These are phyloP conservation scores for Ormyrus thymus DNA, from an alignment of 2,888 invertebrate species.

Conservation along the genomic window DNA sequence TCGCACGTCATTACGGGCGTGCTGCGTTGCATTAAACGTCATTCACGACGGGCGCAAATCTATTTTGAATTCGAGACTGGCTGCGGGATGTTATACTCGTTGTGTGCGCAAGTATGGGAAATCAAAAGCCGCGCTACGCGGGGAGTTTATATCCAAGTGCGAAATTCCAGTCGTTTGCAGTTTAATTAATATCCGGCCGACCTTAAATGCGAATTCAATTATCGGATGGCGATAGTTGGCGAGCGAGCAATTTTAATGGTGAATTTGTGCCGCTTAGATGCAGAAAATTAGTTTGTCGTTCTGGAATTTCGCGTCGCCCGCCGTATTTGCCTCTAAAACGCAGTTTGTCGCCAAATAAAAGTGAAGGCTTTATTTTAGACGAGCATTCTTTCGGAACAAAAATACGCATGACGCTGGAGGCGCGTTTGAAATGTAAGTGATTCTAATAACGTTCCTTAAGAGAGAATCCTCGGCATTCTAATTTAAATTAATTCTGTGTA, in stretches of 20 bases:
- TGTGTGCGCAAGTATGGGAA: slow-evolving; percentile 24
- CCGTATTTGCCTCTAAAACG: too few species aligned
- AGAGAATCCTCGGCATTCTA: slow-evolving; percentile 33
- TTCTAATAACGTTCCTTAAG: slow-evolving; percentile 33
- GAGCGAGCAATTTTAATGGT: too few species aligned
- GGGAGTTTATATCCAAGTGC: slow-evolving; percentile 12
- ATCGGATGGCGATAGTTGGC: not conserved
- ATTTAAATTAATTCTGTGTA: slow-evolving; percentile 53
- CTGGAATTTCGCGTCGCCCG: too few species aligned
- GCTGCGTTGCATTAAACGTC: slow-evolving; percentile 56
- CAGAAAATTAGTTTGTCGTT: too few species aligned
- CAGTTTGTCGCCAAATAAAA: too few species aligned
- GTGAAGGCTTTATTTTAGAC: too few species aligned
- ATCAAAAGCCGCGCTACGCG: slow-evolving; percentile 2
- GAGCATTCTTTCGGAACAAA: too few species aligned
- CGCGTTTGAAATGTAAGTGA: slow-evolving; percentile 18
- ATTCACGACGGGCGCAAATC: slow-evolving; percentile 52
- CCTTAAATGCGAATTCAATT: slow-evolving; percentile 17
- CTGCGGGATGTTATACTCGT: slow-evolving; percentile 35
- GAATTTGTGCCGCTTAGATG: too few species aligned
- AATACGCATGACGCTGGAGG: slow-evolving; percentile 1
- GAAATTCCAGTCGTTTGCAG: slow-evolving; percentile 43
- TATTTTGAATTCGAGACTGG: slow-evolving; percentile 51
- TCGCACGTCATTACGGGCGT: slow-evolving; percentile 55
- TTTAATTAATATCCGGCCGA: slow-evolving; percentile 46